Percentiles rank a stretch among this genome's conserved stretches.
These are phyloP conservation scores for Amphiprion clarkii DNA, from an alignment of 2,797 vertebrate genomes.

Conservation along the genomic window DNA sequence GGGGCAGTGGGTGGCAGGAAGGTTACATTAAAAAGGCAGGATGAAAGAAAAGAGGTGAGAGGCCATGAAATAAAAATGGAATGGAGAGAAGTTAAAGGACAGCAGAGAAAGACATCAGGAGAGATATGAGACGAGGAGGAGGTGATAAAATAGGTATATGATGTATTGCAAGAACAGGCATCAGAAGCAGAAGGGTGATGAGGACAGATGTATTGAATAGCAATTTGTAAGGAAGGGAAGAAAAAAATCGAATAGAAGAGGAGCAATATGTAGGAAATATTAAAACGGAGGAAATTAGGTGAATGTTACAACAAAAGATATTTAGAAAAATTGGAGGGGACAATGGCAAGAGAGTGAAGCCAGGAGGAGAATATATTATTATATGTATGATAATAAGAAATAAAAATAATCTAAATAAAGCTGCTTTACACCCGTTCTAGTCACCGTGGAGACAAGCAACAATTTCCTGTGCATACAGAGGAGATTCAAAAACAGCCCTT, in stretches of 20 bases:
- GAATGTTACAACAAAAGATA: not conserved
- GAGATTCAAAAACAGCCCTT: conserved; percentile 31
- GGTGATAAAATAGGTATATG: not conserved
- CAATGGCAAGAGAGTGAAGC: not conserved
- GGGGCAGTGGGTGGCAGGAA: conserved; percentile 17
- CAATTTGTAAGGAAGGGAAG: not conserved
- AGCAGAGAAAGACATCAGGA: not conserved
- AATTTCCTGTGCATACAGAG: conserved; percentile 15
- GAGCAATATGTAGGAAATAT: not conserved
- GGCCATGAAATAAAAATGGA: conserved; percentile 31
- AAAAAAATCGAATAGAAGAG: not conserved
- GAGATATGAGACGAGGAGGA: conserved; percentile 5
- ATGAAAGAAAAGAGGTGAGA: conserved; percentile 34
- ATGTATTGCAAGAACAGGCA: not conserved
- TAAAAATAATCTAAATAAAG: not conserved
- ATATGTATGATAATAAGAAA: not conserved
- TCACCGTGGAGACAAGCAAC: conserved; percentile 21
- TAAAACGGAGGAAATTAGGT: not conserved
- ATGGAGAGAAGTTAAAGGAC: conserved; percentile 13
- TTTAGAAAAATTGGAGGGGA: conserved; percentile 5
- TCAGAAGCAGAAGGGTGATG: not conserved
- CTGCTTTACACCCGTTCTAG: not conserved
- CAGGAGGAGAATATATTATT: conserved; percentile 1
- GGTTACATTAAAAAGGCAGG: conserved; percentile 15
- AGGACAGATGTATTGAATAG: conserved; percentile 20